Base-by-base conservation (phyloP, 2,797 vertebrate species). In the Dipus sagitta region DNA sequence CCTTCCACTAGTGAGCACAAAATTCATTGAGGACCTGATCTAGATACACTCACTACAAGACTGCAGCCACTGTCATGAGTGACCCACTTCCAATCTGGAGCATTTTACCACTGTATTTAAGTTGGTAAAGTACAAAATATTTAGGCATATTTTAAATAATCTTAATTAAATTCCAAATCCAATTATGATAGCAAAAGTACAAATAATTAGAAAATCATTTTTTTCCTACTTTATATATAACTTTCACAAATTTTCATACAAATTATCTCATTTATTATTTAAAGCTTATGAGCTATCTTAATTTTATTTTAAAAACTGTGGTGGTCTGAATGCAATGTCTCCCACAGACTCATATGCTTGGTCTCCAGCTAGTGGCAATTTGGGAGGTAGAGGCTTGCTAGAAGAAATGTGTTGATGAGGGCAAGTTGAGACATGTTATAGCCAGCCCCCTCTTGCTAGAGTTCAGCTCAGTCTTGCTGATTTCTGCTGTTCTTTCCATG, bases 1-100 rank as follows among this genome's bases (percentile, higher is more conserved):
- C 2, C 17, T 24, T 54, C 13, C 30, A 9, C 32, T 6, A 6
- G 0, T 13, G n/a, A 81, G 17, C 32, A 24, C 2, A 26, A 0
- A 1, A 32, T 1, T 21, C 32, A 3, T 11, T 4, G 8, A 4
- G 3, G 17, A 23, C 3, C 42, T 23, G 34, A 12, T 3, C 24
- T 62, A n/a, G 14, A 26, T 15, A 38, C n/a, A 30, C 9, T 60
- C 4, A 0, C 15, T 9, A 11, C 52, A 24, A 38, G 3, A 6
- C 9, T 9, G 5, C 10, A 3, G 1, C 18, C 34, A 24, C 38
- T 52, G 67, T 12, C 13, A 1, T 5, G 1, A 18, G 77, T 4
- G 10, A 70, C 34, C 10, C 1, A 8, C 58, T 26, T 20, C 24
- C 74, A 14, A 15, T 32, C 3, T 7, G 21, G 70, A 70, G 3